Base-by-base conservation (phyloP, 2,113 vertebrate genomes). In the Conger conger region DNA sequence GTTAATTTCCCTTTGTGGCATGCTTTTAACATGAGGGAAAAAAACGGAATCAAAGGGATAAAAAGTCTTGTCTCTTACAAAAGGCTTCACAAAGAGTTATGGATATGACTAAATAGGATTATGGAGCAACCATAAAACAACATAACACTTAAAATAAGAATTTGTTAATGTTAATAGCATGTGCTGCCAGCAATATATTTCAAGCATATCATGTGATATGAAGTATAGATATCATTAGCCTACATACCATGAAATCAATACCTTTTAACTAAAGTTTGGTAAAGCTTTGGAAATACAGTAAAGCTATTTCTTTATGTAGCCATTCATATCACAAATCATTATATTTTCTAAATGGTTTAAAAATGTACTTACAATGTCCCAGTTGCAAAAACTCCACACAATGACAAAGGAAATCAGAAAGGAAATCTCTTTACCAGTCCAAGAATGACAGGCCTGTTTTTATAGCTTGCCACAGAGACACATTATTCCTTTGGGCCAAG, bases 321-420 rank as follows among this genome's bases (percentile, higher is more conserved):
- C n/a, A n/a, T 23, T n/a, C 27, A n/a, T 30, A 45, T 30, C 79
- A 80, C 38, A 40, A 16, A 45, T 15, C 45, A 45, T 50, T 5
- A 23, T 42, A n/a, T 80, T 50, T 42, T 45, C 27, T 27, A 80
- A 42, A 18, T 42, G 40, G 30, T 81, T 45, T 81, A 23, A 81
- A 57, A 35, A 36, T 80, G 50, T 57, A 81, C 80, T 81, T 81
- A 81, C 80, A 54, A 16, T 35, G 27, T 81, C n/a, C n/a, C 40
- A 27, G n/a, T 35, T 18, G n/a, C 13, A 54, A 57, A 73, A 73
- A n/a, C 23, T 68, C 27, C 35, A 13, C 38, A 60, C 54, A 68
- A 2, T 82, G 57, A 37, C 3, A 37, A 18, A 30, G 20, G 35
- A 68, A 40, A 82, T 36, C 33, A 17, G 37, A 73, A 23, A 17